These are phyloP conservation scores for Littorina saxatilis DNA, from an alignment of 1,140 invertebrate species.

Conservation along the genomic window DNA sequence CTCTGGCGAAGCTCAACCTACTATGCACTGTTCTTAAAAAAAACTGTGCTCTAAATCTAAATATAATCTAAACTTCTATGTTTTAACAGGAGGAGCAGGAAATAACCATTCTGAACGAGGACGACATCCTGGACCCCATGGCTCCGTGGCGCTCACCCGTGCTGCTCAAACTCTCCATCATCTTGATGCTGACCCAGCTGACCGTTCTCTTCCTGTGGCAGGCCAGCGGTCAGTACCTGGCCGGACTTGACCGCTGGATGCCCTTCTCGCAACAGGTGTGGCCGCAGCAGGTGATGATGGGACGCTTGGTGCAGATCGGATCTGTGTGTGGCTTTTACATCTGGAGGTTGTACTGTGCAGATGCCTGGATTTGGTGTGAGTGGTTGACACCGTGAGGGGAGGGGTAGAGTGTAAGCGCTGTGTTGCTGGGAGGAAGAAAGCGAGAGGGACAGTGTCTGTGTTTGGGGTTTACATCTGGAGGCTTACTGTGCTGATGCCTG, in stretches of 20 bases:
- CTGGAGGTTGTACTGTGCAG: conserved; percentile 57
- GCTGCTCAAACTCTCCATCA: conserved; percentile 57
- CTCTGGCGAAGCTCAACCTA: too few species aligned
- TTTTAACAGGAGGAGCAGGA: conserved; percentile 40
- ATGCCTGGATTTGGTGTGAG: conserved; percentile 59
- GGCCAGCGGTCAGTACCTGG: conserved; percentile 45
- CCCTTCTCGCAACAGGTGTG: conserved; percentile 29
- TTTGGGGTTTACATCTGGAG: conserved; percentile 60
- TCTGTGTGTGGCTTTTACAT: conserved; percentile 57
- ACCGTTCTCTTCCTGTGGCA: conserved; percentile 50
- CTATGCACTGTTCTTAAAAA: too few species aligned
- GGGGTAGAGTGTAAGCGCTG: too few species aligned
- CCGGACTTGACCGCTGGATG: not conserved
- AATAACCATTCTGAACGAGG: conserved; percentile 32
- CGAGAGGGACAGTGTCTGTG: too few species aligned
- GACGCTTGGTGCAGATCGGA: conserved; percentile 52
- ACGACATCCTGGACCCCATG: conserved; percentile 37
- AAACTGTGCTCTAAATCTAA: too few species aligned
- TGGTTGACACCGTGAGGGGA: conserved; percentile 44
- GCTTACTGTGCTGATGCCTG: conserved; percentile 59
- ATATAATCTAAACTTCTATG: too few species aligned
- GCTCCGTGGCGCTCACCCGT: conserved; percentile 56
- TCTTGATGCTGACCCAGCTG: conserved; percentile 63
- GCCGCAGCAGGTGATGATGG: conserved; percentile 54
- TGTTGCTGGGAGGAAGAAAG: too few species aligned